Percentiles rank a stretch among this genome's conserved stretches.
phyloP scores from a whole-genome alignment of 2,113 vertebrate species.

The Campylomormyrus numenius region DNA sequence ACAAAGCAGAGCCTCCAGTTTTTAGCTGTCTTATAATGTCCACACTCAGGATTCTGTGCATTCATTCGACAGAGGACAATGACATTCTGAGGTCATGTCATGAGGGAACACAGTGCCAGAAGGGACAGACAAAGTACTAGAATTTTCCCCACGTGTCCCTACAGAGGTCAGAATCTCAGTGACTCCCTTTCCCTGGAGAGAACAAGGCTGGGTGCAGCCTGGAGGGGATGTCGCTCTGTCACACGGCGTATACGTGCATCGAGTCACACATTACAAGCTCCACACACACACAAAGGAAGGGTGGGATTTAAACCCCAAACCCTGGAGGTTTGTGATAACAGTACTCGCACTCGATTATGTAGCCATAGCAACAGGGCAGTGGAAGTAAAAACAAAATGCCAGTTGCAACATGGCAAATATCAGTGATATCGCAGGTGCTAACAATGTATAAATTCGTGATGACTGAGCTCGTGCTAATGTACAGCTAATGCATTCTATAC shows the following conservation, averaged over 20 bases:
- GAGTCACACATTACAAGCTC: neutral
- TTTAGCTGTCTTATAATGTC: neutral
- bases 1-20: neutral
- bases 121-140: neutral
- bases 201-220: neutral
- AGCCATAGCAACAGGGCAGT: conserved; percentile 1
- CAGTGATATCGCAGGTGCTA: neutral
- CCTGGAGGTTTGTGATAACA: neutral
- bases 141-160: neutral
- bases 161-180: neutral
- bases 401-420: neutral
- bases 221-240: neutral
- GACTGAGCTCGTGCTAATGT: neutral
- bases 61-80: neutral
- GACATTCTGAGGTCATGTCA: neutral
- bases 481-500: neutral
- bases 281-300: neutral
- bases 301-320: neutral
- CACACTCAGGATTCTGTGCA: neutral
- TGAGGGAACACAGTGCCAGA: neutral
- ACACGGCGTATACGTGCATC: neutral
- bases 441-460: neutral
- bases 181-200: neutral
- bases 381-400: neutral
- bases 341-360: neutral